Evolutionary conservation across 2,888 invertebrate species (phyloP), one percentile per base, ranked within the genome.

Genomic region (Sinhomidia bicolor): DNA sequence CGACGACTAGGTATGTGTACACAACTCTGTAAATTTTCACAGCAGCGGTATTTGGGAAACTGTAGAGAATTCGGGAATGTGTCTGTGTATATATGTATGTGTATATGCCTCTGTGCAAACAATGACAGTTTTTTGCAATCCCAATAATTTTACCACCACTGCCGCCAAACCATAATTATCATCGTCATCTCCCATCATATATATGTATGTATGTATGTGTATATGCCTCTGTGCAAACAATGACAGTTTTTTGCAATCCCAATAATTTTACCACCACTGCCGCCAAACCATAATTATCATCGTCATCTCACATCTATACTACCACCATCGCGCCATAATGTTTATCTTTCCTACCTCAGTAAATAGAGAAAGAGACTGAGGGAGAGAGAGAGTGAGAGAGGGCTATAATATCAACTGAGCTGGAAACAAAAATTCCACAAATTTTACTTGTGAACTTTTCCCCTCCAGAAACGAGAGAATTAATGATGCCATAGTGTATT

Each of bases 111-210:
- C 36, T 36, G 17, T 65, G 5, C 65, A 51, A 74, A 74, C 74
- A 74, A 74, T 23, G 47, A 74, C 26, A 47, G 74, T 26, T 47
- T 74, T 65, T 74, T 26, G 74, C 74, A 74, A 74, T 74, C 47
- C 74, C 47, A 23, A 26, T 74, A 47, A 74, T 74, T 74, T 47
- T 51, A 47, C 47, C 74, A 74, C 47, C 14, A 47, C 26, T n/a
- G n/a, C 74, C 47, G 47, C 44, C 71, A 47, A 47, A 51, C 74
- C 74, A 74, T 74, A 74, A 78, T 78, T 78, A 78, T 78, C 41
- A 36, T 78, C 32, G 20, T 57, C 36, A 57, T 32, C 57, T 20
- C 78, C 6, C 51, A 76, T 54, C 54, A 57, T n/a, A n/a, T n/a
- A n/a, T n/a, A n/a, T n/a, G n/a, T n/a, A n/a, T n/a, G n/a, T n/a